These are phyloP conservation scores for Alsophila aescularia DNA, from an alignment of 2,888 invertebrate genomes.

Conservation along the genomic window DNA sequence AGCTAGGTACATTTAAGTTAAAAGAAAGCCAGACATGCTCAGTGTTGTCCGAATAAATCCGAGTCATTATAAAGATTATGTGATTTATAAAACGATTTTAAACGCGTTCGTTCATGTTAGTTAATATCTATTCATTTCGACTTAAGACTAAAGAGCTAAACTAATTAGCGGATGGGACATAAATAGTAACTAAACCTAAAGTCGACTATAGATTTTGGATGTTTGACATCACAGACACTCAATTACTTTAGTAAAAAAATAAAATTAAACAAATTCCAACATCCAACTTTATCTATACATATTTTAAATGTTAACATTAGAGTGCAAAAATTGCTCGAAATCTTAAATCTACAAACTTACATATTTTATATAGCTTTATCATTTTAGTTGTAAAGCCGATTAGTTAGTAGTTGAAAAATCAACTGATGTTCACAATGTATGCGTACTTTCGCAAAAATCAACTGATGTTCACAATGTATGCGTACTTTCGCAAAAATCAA, in stretches of 20 bases:
- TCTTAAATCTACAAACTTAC: conserved; percentile 22
- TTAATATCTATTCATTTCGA: too few relatives aligned
- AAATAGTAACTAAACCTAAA: conserved; percentile 8
- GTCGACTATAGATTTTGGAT: conserved; percentile 32
- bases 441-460: background rate
- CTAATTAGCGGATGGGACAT: background rate
- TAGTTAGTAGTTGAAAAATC: background rate
- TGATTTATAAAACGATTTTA: too few relatives aligned
- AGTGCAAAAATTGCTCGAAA: conserved; percentile 61
- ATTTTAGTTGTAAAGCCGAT: conserved; percentile 1
- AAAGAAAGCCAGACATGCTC: too few relatives aligned
- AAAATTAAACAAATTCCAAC: conserved; percentile 64
- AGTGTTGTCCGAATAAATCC: too few relatives aligned
- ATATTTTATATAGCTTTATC: background rate
- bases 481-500: too few relatives aligned
- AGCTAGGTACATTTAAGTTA: conserved; percentile 16
- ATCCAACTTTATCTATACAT: conserved; percentile 42
- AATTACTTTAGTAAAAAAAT: conserved; percentile 48
- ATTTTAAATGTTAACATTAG: conserved; percentile 51
- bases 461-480: too few relatives aligned
- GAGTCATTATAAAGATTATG: too few relatives aligned
- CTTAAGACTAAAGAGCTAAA: background rate
- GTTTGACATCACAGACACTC: conserved; percentile 53
- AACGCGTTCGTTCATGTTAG: too few relatives aligned
- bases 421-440: background rate